These are phyloP conservation scores for Drosophila ezoana DNA, from an alignment of 2,888 invertebrate genomes.

Conservation along the genomic window DNA sequence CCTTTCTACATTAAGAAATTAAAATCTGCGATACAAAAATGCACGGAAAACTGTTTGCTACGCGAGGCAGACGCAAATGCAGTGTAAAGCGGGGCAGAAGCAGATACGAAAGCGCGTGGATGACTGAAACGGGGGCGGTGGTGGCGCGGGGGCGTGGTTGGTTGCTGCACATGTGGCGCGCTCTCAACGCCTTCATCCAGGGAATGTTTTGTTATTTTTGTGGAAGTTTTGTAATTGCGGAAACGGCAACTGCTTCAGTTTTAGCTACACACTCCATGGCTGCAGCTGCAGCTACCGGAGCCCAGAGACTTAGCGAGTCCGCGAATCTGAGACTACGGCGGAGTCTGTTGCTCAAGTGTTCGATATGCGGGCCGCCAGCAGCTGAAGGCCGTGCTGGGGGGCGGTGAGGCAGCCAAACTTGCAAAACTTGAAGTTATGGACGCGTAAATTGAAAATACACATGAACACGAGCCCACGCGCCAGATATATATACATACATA, in stretches of 20 bases:
- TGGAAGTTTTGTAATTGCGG: slow-evolving; percentile 80
- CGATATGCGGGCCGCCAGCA: slow-evolving; percentile 60
- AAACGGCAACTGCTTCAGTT: slow-evolving; percentile 65
- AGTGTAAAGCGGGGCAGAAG: background rate
- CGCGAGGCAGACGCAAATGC: slow-evolving; percentile 24
- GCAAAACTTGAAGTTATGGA: slow-evolving; percentile 78
- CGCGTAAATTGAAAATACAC: slow-evolving; percentile 80
- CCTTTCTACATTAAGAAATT: slow-evolving; percentile 79
- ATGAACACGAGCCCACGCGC: slow-evolving; percentile 54
- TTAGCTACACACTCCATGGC: slow-evolving; percentile 34
- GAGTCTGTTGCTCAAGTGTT: slow-evolving; percentile 70
- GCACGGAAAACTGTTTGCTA: slow-evolving; percentile 37
- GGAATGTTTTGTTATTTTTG: slow-evolving; percentile 79
- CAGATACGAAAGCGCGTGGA: too few species aligned
- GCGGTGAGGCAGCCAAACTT: slow-evolving; percentile 59
- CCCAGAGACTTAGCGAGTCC: slow-evolving; percentile 27
- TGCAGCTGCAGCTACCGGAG: slow-evolving; percentile 40
- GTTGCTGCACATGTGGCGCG: slow-evolving; percentile 66
- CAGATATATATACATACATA: slow-evolving; percentile 3
- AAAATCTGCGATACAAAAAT: slow-evolving; percentile 75
- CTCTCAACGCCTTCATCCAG: slow-evolving; percentile 48
- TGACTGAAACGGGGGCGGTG: background rate
- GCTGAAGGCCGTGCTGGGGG: background rate
- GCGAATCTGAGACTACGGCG: slow-evolving; percentile 29
- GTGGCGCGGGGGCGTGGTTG: background rate